Evolutionary conservation across 2,113 vertebrate species (phyloP), one percentile per base, ranked within the genome.

Genomic region (Ovibos moschatus): DNA sequence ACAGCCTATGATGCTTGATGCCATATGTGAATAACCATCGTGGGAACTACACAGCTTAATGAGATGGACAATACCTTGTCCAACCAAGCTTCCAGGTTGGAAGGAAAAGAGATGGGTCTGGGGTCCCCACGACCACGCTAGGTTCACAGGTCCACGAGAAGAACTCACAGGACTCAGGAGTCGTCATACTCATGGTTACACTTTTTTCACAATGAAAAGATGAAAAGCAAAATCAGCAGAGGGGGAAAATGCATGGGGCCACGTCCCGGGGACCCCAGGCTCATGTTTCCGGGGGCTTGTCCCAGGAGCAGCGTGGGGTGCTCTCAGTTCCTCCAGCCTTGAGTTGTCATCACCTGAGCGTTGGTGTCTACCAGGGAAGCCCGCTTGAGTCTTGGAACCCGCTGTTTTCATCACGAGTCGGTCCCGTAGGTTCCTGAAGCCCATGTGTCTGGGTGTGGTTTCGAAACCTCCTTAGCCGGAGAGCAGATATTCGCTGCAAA

Each of bases 111-210:
- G n/a, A 28, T 43, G 43, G 5, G 11, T 12, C 33, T 3, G 11
- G 51, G 71, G 14, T 57, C 27, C 51, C 33, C 71, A 71, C 2
- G 23, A 55, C 21, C 19, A 11, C 3, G 1, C 27, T 0, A 0
- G 4, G 21, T 71, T 25, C 60, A 36, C 6, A 45, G 40, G 33
- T 40, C 40, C 9, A 4, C 2, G 9, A 21, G 40, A 30, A 40
- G 62, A 30, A 8, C 19, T 81, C 55, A 14, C 7, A 53, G 47
- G 57, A 36, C 16, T 45, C 15, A 23, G 36, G 45, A 30, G 17
- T 45, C 5, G 2, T 64, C 45, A 12, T 2, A 4, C 25, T 30
- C 33, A 17, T 2, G 1, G 30, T 55, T 87, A 25, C 0, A 21
- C 2, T 2, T 47, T 57, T 19, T 11, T 25, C 58, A 57, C 30